These are phyloP conservation scores for Drosophila kepulauana DNA, from an alignment of 1,140 invertebrate genomes.

Conservation along the genomic window DNA sequence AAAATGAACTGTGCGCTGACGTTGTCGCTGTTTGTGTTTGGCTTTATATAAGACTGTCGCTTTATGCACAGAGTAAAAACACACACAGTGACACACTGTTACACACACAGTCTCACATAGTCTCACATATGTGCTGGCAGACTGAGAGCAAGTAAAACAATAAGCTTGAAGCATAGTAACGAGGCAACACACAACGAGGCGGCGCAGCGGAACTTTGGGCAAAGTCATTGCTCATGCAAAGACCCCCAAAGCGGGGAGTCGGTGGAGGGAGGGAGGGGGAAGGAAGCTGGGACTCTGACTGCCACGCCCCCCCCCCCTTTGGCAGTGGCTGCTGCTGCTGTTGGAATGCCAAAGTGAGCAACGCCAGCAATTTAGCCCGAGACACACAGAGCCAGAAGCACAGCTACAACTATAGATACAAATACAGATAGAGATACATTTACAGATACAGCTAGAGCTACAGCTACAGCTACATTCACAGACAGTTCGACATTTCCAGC, in stretches of 20 bases:
- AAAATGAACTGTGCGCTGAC: slow-evolving; percentile 68
- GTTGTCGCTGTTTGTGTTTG: slow-evolving; percentile 37
- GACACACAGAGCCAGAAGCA: slow-evolving; percentile 17
- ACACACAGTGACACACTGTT: slow-evolving; percentile 1
- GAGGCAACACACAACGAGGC: slow-evolving; percentile 20
- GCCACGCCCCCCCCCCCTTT: neutral
- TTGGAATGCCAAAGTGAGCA: slow-evolving; percentile 44
- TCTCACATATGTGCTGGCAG: neutral
- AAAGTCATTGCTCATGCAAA: slow-evolving; percentile 43
- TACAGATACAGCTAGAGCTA: neutral
- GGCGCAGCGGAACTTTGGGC: slow-evolving; percentile 40
- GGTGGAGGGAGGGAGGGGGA: too few relatives aligned
- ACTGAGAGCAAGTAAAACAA: slow-evolving; percentile 45
- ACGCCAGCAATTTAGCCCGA: slow-evolving; percentile 37
- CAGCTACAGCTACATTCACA: neutral
- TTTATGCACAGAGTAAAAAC: slow-evolving; percentile 8
- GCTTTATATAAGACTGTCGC: slow-evolving; percentile 56
- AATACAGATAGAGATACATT: slow-evolving; percentile 7
- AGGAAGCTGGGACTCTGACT: slow-evolving; percentile 3
- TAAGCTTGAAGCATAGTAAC: slow-evolving; percentile 45
- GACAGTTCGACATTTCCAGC: neutral
- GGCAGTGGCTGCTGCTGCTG: neutral
- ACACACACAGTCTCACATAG: neutral
- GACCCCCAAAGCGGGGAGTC: neutral
- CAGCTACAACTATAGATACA: slow-evolving; percentile 18